Evolutionary conservation across 37 sponge, comb jelly and placozoan genomes (phyloP).

Genomic region (Petrosia ficiformis): DNA sequence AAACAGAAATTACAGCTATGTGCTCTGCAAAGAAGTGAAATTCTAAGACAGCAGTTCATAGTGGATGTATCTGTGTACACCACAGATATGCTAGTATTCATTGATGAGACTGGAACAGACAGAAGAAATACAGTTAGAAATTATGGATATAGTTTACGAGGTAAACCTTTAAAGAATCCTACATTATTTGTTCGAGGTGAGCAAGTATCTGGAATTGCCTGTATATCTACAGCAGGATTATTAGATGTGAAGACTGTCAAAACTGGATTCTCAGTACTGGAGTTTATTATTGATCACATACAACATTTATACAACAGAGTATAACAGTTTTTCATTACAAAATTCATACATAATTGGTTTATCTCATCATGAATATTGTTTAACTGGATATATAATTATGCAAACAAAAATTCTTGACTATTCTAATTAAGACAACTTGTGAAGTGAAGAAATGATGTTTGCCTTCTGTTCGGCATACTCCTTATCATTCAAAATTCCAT

Average conservation of each 20-base stretch:
- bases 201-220: slow-evolving; percentile 32
- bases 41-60: not conserved
- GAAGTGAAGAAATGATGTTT: slow-evolving; percentile 5
- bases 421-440: not conserved
- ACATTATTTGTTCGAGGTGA: slow-evolving; percentile 31
- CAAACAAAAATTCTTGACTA: too few relatives aligned
- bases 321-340: not conserved
- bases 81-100: slow-evolving; percentile 33
- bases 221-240: slow-evolving; percentile 26
- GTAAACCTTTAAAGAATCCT: slow-evolving; percentile 5
- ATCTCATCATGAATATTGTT: too few relatives aligned
- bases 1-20: not conserved
- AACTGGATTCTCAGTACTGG: not conserved
- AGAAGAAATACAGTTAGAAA: slow-evolving; percentile 2
- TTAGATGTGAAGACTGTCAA: slow-evolving; percentile 27
- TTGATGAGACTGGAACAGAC: slow-evolving; percentile 30
- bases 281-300: not conserved
- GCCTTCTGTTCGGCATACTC: slow-evolving; percentile 33
- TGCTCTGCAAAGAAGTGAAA: not conserved
- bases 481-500: slow-evolving; percentile 17
- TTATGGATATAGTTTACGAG: slow-evolving; percentile 36
- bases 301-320: not conserved
- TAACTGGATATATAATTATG: too few relatives aligned
- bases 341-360: not conserved
- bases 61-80: slow-evolving; percentile 13